Conservation (phyloP, 2,888 invertebrate species). For the Spilosoma lubricipeda region DNA sequence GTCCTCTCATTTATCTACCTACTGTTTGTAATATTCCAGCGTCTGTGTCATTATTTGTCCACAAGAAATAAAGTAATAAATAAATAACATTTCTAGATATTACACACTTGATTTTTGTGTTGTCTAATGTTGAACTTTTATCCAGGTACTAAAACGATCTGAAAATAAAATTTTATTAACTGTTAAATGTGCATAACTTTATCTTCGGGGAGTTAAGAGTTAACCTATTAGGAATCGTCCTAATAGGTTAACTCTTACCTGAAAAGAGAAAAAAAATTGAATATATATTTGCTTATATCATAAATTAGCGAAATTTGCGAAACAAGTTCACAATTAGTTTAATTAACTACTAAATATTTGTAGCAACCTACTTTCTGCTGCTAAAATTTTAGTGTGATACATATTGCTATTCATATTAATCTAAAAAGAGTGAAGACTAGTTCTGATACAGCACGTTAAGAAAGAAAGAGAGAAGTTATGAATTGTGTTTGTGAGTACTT, state of each 20-base stretch:
- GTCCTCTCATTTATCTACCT: too few relatives aligned
- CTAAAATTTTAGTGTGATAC: background rate
- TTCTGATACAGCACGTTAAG: background rate
- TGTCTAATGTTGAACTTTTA: background rate
- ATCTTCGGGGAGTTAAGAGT: too few relatives aligned
- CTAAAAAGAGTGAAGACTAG: background rate
- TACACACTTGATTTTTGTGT: too few relatives aligned
- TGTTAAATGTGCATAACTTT: background rate
- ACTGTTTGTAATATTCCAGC: too few relatives aligned
- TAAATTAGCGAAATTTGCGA: background rate
- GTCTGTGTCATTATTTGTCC: too few relatives aligned
- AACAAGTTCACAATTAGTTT: background rate
- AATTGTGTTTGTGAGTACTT: too few relatives aligned
- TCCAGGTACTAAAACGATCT: background rate
- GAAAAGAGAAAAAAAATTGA: background rate
- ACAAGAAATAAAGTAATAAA: too few relatives aligned
- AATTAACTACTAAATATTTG: background rate
- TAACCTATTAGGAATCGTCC: too few relatives aligned
- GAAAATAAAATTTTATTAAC: background rate
- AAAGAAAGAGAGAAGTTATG: too few relatives aligned
- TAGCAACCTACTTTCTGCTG: conserved; percentile 1
- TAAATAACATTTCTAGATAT: too few relatives aligned
- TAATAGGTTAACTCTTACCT: too few relatives aligned
- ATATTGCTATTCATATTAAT: background rate
- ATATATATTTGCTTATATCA: background rate